Conservation (phyloP, 2,888 invertebrate genomes). For the Drosophila falleni region DNA sequence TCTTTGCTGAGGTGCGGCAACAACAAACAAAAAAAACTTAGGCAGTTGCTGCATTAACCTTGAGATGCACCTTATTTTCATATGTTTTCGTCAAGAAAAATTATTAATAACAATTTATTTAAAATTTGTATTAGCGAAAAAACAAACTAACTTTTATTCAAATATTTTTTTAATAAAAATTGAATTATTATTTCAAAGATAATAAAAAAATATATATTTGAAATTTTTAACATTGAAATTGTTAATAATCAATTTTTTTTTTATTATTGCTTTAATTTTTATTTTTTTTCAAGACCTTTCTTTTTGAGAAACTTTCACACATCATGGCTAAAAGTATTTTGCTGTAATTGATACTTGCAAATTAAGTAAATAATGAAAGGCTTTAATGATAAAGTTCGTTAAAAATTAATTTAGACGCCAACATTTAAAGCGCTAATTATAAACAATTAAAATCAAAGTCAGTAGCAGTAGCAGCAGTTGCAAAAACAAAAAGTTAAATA, state of each 20-base stretch:
- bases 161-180: no score
- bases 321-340: slow-evolving; percentile 41
- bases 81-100: no score
- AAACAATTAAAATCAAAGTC: slow-evolving; percentile 75
- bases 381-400: slow-evolving; percentile 66
- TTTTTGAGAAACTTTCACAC: slow-evolving; percentile 58
- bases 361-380: slow-evolving; percentile 42
- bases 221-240: no score
- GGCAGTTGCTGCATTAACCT: neutral
- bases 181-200: no score
- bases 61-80: neutral
- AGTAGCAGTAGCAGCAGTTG: slow-evolving; percentile 23
- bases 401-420: slow-evolving; percentile 63
- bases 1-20: slow-evolving; percentile 6
- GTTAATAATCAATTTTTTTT: no score
- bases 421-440: slow-evolving; percentile 76
- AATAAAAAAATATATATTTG: no score
- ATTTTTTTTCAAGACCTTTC: slow-evolving; percentile 3
- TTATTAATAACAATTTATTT: no score
- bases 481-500: slow-evolving; percentile 39
- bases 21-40: neutral
- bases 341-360: slow-evolving; percentile 44
- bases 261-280: no score
- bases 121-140: no score
- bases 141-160: no score